Evolutionary conservation across 2,888 invertebrate species (phyloP).

Genomic region (Sclerodermus sp.): DNA sequence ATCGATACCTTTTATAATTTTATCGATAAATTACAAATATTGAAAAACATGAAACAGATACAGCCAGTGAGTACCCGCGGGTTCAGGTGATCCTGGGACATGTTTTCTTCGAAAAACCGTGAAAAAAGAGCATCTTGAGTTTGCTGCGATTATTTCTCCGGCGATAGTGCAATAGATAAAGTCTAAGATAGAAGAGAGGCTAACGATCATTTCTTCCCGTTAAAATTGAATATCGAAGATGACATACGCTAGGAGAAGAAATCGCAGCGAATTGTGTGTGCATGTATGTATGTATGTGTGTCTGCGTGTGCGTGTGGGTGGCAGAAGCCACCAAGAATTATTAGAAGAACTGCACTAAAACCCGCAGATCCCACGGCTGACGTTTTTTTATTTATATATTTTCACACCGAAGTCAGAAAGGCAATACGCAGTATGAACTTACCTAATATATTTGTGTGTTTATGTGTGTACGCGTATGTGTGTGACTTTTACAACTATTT

Average conservation of each 20-base stretch:
- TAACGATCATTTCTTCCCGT: background rate
- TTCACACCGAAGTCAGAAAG: constrained; percentile 58
- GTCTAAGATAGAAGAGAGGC: too few relatives aligned
- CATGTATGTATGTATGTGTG: background rate
- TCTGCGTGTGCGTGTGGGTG: too few relatives aligned
- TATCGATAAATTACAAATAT: constrained; percentile 58
- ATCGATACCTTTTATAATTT: constrained; percentile 56
- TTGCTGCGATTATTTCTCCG: background rate
- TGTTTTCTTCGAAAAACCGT: constrained; percentile 16
- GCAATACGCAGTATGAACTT: constrained; percentile 58
- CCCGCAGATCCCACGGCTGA: constrained; percentile 42
- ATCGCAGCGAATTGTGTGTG: background rate
- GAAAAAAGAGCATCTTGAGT: constrained; percentile 16
- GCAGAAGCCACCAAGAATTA: too few relatives aligned
- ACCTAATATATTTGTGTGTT: constrained; percentile 53
- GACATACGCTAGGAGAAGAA: background rate
- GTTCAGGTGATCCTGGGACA: too few relatives aligned
- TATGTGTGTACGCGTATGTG: constrained; percentile 44
- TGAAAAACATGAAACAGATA: constrained; percentile 58
- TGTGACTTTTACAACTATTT: constrained; percentile 40
- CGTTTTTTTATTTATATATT: constrained; percentile 49
- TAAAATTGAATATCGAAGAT: background rate
- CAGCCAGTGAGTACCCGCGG: constrained; percentile 30
- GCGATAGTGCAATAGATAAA: background rate
- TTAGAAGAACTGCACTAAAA: constrained; percentile 17